Base-by-base conservation (phyloP, 35 echinoderm and acorn worm species). In the Apostichopus parvimensis region DNA sequence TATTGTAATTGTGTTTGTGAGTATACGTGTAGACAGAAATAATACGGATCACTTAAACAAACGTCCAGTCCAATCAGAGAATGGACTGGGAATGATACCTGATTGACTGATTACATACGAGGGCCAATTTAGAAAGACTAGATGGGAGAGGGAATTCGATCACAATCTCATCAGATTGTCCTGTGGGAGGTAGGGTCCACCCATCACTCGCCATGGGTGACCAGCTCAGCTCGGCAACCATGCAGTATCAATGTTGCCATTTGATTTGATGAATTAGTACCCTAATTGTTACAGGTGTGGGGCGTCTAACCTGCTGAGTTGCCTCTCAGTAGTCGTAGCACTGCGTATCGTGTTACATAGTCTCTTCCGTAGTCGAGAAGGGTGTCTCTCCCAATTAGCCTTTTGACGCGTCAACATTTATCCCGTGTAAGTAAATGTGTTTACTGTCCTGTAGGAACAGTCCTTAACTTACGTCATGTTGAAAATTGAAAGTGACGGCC, bases 51-150 rank as follows among this genome's bases (percentile, higher is more conserved):
- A 84, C 81, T 84, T 84, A 21, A 20, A 56, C 5, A 59, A 22
- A 84, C n/a, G 81, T 84, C 81, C 81, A 8, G 18, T 55, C 58
- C 81, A 84, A 84, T 84, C 57, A 58, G 55, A 52, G 5, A 60
- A 6, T 10, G 10, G 18, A 21, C 4, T 18, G 20, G 57, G 21
- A 23, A 84, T 22, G 15, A 21, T 84, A 58, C 17, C 57, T 84
- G 81, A 84, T 84, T 84, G 81, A 84, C 81, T 84, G 81, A 84
- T 84, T 84, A 23, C 81, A 58, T 84, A n/a, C 81, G 55, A 84
- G 81, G 17, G 54, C 81, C 81, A 84, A 84, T 84, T 84, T 84
- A 84, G 56, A 59, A 52, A 23, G 23, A 55, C 9, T 24, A 13
- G 20, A 14, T 15, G 10, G 28, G 81, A 59, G 81, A 58, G 56